These are phyloP conservation scores for Macrotis lagotis DNA, from an alignment of 2,113 vertebrate species.

Conservation along the genomic window DNA sequence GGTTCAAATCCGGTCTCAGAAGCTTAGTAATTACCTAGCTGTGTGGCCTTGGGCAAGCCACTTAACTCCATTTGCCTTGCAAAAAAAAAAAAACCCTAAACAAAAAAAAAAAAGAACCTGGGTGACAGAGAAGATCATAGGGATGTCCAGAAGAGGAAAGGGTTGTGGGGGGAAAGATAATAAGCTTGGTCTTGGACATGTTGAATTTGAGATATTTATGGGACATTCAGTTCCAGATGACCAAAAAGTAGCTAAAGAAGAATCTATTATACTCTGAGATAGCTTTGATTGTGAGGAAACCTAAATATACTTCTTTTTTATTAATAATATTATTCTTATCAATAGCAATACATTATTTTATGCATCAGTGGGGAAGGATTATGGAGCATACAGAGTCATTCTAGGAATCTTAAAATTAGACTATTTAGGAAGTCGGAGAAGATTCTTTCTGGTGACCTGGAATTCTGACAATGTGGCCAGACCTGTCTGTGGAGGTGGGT, in stretches of 20 bases:
- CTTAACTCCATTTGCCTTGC: too few species aligned
- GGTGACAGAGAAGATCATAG: background rate
- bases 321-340: background rate
- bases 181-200: background rate
- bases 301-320: background rate
- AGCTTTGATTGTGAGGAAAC: background rate
- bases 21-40: too few species aligned
- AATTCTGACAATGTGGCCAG: background rate
- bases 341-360: background rate
- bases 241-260: background rate
- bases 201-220: background rate
- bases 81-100: too few species aligned
- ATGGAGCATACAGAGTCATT: background rate
- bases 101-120: background rate
- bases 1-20: too few species aligned
- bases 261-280: background rate
- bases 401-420: background rate
- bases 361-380: background rate
- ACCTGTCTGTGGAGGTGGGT: background rate
- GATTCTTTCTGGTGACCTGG: background rate
- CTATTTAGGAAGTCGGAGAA: background rate
- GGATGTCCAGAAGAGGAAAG: background rate
- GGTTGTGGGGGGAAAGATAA: background rate
- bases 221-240: background rate
- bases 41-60: too few species aligned